Evolutionary conservation across 2,888 invertebrate species (phyloP).

Genomic region (Diarsia rubi): DNA sequence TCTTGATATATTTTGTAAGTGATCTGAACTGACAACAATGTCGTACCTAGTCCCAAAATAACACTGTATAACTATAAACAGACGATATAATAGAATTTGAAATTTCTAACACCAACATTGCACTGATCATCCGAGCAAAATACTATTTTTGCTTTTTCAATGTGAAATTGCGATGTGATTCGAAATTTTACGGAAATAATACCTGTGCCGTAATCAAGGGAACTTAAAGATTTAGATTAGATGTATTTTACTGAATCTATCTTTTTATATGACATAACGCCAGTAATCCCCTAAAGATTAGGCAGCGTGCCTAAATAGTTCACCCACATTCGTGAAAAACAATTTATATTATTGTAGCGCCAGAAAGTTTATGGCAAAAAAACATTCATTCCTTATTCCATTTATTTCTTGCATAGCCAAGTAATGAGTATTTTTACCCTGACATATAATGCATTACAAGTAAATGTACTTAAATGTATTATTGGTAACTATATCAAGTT

Average conservation of each 20-base stretch:
- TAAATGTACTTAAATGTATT: constrained; percentile 2
- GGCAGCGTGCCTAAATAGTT: no score
- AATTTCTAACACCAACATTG: not conserved
- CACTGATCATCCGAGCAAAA: not conserved
- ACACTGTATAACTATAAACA: not conserved
- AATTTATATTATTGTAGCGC: not conserved
- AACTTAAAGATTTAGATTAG: not conserved
- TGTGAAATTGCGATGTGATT: not conserved
- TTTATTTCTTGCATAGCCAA: not conserved
- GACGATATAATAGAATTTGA: not conserved
- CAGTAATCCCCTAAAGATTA: no score
- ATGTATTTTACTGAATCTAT: not conserved
- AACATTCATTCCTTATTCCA: not conserved
- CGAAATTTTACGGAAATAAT: not conserved
- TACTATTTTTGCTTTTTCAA: not conserved
- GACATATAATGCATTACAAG: not conserved
- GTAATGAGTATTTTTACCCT: not conserved
- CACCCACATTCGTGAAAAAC: no score
- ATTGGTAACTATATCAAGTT: not conserved
- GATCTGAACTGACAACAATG: constrained; percentile 10
- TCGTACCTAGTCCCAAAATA: not conserved
- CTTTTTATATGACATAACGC: not conserved
- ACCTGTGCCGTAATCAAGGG: not conserved
- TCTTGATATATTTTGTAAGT: not conserved
- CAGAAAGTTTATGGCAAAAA: not conserved